Evolutionary conservation across 1,140 invertebrate genomes (phyloP), one percentile per base, ranked within the genome.

Genomic region (Ceratina australensis): DNA sequence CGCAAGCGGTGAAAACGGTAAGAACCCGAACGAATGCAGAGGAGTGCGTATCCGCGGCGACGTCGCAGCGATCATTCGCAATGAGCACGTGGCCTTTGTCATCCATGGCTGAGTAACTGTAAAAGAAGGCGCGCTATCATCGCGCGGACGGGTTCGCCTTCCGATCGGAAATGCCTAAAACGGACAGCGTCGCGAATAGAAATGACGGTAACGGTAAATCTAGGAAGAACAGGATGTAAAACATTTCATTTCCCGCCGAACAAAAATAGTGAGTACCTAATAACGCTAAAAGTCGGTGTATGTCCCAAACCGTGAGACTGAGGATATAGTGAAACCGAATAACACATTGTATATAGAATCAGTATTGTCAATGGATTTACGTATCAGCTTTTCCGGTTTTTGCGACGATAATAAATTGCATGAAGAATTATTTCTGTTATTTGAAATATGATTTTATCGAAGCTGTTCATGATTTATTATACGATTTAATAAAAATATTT

Each of bases 151-250:
- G 67, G 8, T 47, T 24, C 47, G 65, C 73, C 84, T 84, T 86
- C 84, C 85, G 84, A 86, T 86, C 85, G 85, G 85, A 87, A 87
- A 86, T 84, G 80, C 71, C 78, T 86, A 79, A 82, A 84, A 84
- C 78, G 74, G 63, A 26, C 59, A 54, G 10, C 47, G 83, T 47
- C 28, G 77, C 77, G 82, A 82, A 86, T 86, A 57, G 68, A 80
- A 86, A 86, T 82, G 60, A 82, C 56, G 49, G 0, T 82, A 84
- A 86, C 83, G 83, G 83, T 85, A 80, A 67, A 60, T 16, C 50
- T 2, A 13, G 13, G 13, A 42, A 42, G 33, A 7, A 42, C 33
- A 42, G 33, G 33, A 42, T 42, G 33, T 42, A 42, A 42, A 42
- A 42, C 33, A 42, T 42, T 42, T 42, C 5, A 10, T 42, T 42